Base-by-base conservation (phyloP, 2,113 vertebrate species). In the Delphinus delphis region DNA sequence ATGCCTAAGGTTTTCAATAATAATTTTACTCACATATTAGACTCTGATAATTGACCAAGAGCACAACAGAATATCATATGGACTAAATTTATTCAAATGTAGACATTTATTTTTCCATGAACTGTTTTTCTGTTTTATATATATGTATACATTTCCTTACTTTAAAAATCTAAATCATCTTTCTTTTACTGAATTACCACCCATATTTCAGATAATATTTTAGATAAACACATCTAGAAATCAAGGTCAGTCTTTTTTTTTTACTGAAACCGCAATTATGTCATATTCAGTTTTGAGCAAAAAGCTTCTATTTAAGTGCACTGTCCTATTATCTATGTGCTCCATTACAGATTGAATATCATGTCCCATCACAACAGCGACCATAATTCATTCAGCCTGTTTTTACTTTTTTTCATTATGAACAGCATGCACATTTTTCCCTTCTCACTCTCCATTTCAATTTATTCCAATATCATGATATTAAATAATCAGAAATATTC, bases 141-240 rank as follows among this genome's bases (percentile, higher is more conserved):
- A 26, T 28, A n/a, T 31, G 3, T 68, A 6, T 6, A 20, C 65
- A 36, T 71, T n/a, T 73, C 67, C 41, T 73, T 53, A 44, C 20
- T 67, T 33, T 92, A 47, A 79, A 90, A 9, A 79, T 6, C 8
- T 88, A 83, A 74, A 36, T 93, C 10, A 62, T 94, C 65, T 10
- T 26, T 94, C 3, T 94, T n/a, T 95, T 79, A 28, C 26, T 12
- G 7, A 6, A n/a, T 94, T 28, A 55, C 62, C 58, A 76, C 3
- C 60, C 86, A 63, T 97, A 76, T 96, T 98, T 96, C 60, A 97
- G 95, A 96, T 87, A 98, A 97, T 97, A 73, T 96, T 98, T 96
- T 58, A 97, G 95, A 96, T 81, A 98, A 97, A 95, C 85, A 97
- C 74, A 97, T 38, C 17, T 50, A 93, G 93, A 90, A 98, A 97